Evolutionary conservation across 2,888 invertebrate species (phyloP).

Genomic region (Watsonalla binaria): DNA sequence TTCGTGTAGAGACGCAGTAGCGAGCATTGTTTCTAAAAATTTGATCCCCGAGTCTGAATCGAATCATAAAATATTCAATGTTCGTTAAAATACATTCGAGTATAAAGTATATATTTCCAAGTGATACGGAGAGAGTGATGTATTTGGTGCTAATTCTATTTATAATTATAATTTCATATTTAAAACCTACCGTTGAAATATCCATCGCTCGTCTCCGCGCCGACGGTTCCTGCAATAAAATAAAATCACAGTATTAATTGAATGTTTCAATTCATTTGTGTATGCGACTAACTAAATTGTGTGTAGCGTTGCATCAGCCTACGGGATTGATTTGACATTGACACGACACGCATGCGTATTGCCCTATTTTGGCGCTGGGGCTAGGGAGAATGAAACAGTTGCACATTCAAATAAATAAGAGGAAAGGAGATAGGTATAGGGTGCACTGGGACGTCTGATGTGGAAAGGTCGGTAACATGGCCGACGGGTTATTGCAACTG

Average conservation of each 20-base stretch:
- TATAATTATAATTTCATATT: background rate
- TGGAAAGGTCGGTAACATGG: slow-evolving; percentile 64
- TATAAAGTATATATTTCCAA: too few relatives aligned
- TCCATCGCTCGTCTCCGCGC: slow-evolving; percentile 19
- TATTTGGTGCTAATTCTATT: too few relatives aligned
- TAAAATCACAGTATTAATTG: slow-evolving; percentile 33
- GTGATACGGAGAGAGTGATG: too few relatives aligned
- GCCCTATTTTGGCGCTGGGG: slow-evolving; percentile 63
- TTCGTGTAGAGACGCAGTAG: background rate
- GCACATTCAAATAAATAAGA: slow-evolving; percentile 25
- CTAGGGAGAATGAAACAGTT: slow-evolving; percentile 37
- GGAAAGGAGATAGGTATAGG: slow-evolving; percentile 39
- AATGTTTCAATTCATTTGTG: slow-evolving; percentile 25
- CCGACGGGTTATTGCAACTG: slow-evolving; percentile 64
- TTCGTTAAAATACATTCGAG: background rate
- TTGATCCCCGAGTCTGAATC: background rate
- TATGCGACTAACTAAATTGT: slow-evolving; percentile 35
- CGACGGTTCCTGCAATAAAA: slow-evolving; percentile 31
- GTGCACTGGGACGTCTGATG: slow-evolving; percentile 33
- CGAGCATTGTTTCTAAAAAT: background rate
- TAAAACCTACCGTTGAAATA: slow-evolving; percentile 27
- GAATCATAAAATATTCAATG: background rate
- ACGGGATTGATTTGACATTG: slow-evolving; percentile 78
- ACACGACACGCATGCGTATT: slow-evolving; percentile 73
- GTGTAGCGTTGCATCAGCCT: slow-evolving; percentile 68